phyloP scores from a whole-genome alignment of 1,140 invertebrate species.

The Triops cancriformis region DNA sequence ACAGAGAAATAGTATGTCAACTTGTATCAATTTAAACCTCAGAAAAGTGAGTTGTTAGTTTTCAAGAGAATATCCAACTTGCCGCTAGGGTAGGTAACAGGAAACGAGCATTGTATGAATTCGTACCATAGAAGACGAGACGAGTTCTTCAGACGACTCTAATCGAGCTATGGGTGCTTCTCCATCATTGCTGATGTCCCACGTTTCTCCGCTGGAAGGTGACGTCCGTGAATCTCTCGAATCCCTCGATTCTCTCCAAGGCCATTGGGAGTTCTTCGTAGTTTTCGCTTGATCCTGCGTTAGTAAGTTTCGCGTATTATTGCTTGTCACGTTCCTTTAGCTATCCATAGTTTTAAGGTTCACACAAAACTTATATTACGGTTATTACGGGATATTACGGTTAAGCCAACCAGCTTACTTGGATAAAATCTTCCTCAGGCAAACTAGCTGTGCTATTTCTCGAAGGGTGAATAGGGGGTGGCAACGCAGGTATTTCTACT shows the following conservation, averaged over 20 bases:
- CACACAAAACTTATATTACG: too few relatives aligned
- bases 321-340: too few relatives aligned
- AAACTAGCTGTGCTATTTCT: neutral
- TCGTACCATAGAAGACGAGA: constrained; percentile 16
- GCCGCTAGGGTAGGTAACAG: neutral
- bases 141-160: constrained; percentile 27
- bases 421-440: neutral
- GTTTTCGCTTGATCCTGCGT: neutral
- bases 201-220: neutral
- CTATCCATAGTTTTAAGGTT: too few relatives aligned
- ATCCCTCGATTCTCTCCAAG: neutral
- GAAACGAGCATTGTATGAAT: neutral
- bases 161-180: constrained; percentile 19
- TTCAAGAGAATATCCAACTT: too few relatives aligned
- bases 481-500: neutral
- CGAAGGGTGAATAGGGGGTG: neutral
- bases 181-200: constrained; percentile 2
- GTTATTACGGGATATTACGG: too few relatives aligned
- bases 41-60: too few relatives aligned
- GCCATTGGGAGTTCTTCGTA: constrained; percentile 7
- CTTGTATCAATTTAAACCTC: too few relatives aligned
- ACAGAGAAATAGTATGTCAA: too few relatives aligned
- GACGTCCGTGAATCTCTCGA: constrained; percentile 15
- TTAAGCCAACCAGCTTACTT: neutral
- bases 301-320: neutral